Base-by-base conservation (phyloP, 2,797 vertebrate genomes). In the Dryobates pubescens region DNA sequence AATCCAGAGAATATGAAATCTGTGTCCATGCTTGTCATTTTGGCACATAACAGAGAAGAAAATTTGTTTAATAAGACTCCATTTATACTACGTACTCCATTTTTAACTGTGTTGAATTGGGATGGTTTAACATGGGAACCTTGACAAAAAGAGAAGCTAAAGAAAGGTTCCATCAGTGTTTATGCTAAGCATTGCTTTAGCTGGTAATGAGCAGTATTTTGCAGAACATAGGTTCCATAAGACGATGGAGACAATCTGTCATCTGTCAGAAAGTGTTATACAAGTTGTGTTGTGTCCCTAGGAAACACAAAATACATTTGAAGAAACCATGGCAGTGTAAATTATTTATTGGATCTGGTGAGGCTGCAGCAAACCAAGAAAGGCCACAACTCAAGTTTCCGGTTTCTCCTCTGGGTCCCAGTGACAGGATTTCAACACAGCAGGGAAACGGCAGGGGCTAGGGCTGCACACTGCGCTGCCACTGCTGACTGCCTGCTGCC, bases 251-350 rank as follows among this genome's bases (percentile, higher is more conserved):
- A 32, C 64, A 65, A 84, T 71, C 84, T 88, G 83, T 74, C 75
- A 71, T 87, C 86, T 85, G 47, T 80, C 89, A 90, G 63, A 43
- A 90, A 71, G 82, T 72, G 61, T 64, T 93, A 94, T 6, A 49
- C 64, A 83, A 86, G 77, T 78, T 62, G 71, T 30, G 27, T 9
- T 57, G 9, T 68, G 32, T 79, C 53, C 64, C 49, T 36, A 47
- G 54, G 58, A 95, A 88, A 86, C 30, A 70, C 3, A 11, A 89
- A 87, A 93, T 36, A 38, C 7, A 70, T n/a, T 56, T 86, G 82
- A 93, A 93, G 67, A 75, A 90, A 75, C 17, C 19, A 10, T 11
- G 36, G 41, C 54, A 54, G 14, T 64, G 58, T 85, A 57, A 94
- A 84, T 71, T 54, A 74, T 43, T 67, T 72, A 70, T 30, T 79